Evolutionary conservation across 2,113 vertebrate species (phyloP).

Genomic region (Pelecanoides urinatrix): DNA sequence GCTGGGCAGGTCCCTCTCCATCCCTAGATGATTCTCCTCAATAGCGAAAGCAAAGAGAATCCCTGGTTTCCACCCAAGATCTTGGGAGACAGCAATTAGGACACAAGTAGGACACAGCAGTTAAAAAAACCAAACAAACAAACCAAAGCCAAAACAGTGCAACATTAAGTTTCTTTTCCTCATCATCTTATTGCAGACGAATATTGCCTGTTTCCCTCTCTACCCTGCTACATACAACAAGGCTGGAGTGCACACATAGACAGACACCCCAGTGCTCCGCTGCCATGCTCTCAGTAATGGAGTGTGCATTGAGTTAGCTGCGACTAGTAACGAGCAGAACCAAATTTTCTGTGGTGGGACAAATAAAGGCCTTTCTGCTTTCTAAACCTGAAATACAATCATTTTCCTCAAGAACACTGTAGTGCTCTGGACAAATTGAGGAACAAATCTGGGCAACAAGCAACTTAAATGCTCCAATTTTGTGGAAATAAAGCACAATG

Average conservation of each 20-base stretch:
- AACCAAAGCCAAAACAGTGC: neutral
- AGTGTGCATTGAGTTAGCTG: neutral
- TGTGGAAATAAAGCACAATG: neutral
- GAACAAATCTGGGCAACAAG: neutral
- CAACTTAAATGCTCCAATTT: neutral
- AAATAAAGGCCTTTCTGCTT: neutral
- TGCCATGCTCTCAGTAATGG: neutral
- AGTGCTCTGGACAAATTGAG: neutral
- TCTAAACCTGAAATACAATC: neutral
- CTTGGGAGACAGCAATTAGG: neutral
- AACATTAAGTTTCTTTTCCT: neutral
- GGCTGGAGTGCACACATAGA: neutral
- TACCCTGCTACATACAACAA: rapidly evolving
- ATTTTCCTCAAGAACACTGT: neutral
- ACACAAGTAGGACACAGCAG: neutral
- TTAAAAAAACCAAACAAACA: neutral
- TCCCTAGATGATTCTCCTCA: neutral
- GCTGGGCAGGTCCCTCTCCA: neutral
- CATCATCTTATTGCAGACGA: neutral
- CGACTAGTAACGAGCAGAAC: neutral
- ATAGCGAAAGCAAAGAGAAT: neutral
- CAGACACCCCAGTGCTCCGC: neutral
- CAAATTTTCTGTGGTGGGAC: neutral
- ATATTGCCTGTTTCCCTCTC: neutral
- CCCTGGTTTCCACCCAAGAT: neutral